Base-by-base conservation (phyloP, 2,888 invertebrate genomes). In the Eumacrocentrus americanus region DNA sequence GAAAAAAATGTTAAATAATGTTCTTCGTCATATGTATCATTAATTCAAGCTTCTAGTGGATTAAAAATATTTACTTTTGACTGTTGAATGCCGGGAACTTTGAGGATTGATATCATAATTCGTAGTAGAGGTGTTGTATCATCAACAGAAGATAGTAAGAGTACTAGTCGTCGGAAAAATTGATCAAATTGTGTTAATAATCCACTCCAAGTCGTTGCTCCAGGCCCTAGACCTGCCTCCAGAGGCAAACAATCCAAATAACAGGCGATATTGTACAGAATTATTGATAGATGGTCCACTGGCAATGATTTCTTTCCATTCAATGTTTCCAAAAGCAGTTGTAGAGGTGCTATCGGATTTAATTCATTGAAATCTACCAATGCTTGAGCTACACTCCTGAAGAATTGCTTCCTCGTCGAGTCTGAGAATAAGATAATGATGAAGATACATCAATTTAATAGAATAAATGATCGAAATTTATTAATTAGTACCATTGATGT, bases 331-430 rank as follows among this genome's bases (percentile, higher is more conserved):
- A 96, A 87, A 23, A 98, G 85, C 68, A 94, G 84, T 77, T 96
- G 96, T 62, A 99, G 84, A 9, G 98, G 97, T 6, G 95, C 94
- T 61, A 96, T 92, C 1, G 96, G 95, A 78, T 94, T 97, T 58
- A 99, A 81, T 81, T 99, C 98, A 75, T 91, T 92, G 83, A 99
- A 99, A 82, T 99, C 99, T 18, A 94, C 88, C 69, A 99, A 84
- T 1, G 98, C 94, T 73, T 92, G 90, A 0, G 95, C 93, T 63
- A 99, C 91, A 72, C 95, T 96, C 79, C 92, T 93, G 84, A 98
- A 96, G 78, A 98, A 95, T 79, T 92, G 90, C 68, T 89, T 86
- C 9, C 92, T 87, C 44, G 88, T 86, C 64, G 86, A 85, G 71
- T 90, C 91, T 89, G 81, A 11, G 77, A 80, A 44, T 52, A 18